Evolutionary conservation across 2,113 vertebrate genomes (phyloP), one percentile per base, ranked within the genome.

Genomic region (Nicator chloris): DNA sequence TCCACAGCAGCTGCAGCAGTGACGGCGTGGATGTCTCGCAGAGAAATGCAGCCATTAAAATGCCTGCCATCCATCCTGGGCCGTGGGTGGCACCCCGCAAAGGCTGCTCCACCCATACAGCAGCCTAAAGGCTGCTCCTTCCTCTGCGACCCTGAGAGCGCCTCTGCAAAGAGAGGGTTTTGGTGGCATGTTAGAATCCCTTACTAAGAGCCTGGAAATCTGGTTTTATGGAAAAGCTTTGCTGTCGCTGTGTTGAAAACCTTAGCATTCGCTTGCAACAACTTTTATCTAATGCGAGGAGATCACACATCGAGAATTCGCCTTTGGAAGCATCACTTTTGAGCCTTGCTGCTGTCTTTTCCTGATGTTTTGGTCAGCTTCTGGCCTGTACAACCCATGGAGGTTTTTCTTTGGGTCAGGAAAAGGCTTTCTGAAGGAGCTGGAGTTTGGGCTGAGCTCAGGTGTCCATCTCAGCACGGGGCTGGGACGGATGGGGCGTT

Each of bases 141-240:
- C n/a, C 50, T 40, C 26, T 37, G 33, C 0, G 7, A 82, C 30
- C 39, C 71, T 0, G 0, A 54, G 51, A 53, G 17, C 0, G 0
- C 53, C 72, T 61, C 63, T 59, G 49, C n/a, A 57, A 39, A 60
- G 24, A 2, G 11, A 72, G n/a, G 11, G 7, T 1, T 81, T 65
- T 20, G 47, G 37, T 61, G 49, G 57, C 0, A 0, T 0, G 0
- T 45, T 28, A 59, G 56, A 66, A 91, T 66, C 49, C 39, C 19
- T 19, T 7, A 3, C 45, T 14, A 10, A 8, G 16, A 44, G n/a
- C 0, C 0, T 53, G 35, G 35, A 45, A 59, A 70, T 45, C 11
- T 33, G 63, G 7, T 69, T 73, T 63, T 72, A 14, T 33, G 45
- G 17, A 73, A 85, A 45, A 57, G 40, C 17, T 71, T 73, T 15